Evolutionary conservation across 2,113 vertebrate species (phyloP).

Genomic region (Tetraodon nigroviridis): DNA sequence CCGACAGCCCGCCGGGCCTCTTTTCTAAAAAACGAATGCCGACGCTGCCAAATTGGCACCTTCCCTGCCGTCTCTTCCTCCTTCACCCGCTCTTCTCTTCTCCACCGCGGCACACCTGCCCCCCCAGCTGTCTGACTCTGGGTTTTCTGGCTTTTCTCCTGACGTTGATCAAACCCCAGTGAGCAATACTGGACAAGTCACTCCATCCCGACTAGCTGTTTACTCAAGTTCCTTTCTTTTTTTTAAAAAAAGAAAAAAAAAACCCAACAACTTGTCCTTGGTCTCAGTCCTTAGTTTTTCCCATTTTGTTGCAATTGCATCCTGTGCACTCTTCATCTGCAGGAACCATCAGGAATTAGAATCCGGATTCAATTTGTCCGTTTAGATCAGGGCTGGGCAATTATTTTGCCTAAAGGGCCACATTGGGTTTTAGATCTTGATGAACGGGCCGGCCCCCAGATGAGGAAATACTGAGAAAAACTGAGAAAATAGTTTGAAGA

Average conservation of each 20-base stretch:
- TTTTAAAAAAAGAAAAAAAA: not conserved
- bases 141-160: slow-evolving; percentile 87
- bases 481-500: too few relatives aligned
- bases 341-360: slow-evolving; percentile 26
- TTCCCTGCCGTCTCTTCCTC: not conserved
- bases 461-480: too few relatives aligned
- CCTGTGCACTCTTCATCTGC: slow-evolving; percentile 88
- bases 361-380: not conserved
- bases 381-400: too few relatives aligned
- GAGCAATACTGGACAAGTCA: slow-evolving; percentile 75
- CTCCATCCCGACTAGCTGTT: slow-evolving; percentile 71
- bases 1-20: slow-evolving; percentile 21
- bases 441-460: too few relatives aligned
- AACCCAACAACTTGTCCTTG: not conserved
- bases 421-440: too few relatives aligned
- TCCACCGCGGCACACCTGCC: not conserved
- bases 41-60: slow-evolving; percentile 39
- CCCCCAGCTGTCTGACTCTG: slow-evolving; percentile 90
- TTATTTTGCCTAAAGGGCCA: too few relatives aligned
- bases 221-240: slow-evolving; percentile 26
- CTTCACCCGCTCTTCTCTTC: not conserved
- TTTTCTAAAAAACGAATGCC: slow-evolving; percentile 7
- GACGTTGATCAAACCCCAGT: slow-evolving; percentile 80
- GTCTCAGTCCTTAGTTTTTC: slow-evolving; percentile 50
- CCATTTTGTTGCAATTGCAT: slow-evolving; percentile 74